Evolutionary conservation across 1,140 invertebrate genomes (phyloP).

Genomic region (Apis dorsata): DNA sequence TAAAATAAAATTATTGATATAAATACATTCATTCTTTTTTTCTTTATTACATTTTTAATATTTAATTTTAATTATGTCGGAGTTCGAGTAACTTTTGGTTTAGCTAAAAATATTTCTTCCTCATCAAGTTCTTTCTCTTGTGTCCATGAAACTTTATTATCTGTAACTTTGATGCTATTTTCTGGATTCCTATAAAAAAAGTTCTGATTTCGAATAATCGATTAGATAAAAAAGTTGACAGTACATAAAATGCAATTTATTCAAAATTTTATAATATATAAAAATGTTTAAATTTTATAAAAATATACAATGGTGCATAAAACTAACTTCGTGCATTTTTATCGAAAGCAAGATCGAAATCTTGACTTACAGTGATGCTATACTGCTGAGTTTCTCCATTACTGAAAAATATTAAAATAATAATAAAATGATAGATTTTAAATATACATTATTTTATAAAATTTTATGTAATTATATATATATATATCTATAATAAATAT

Average conservation of each 20-base stretch:
- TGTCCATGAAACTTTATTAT: slow-evolving; percentile 19
- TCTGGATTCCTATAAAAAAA: slow-evolving; percentile 49
- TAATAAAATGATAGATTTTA: background rate
- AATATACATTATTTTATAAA: background rate
- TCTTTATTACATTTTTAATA: background rate
- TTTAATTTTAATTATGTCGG: slow-evolving; percentile 52
- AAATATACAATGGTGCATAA: slow-evolving; percentile 19
- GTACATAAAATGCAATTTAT: slow-evolving; percentile 49
- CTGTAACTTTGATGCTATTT: background rate
- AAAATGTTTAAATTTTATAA: slow-evolving; percentile 11
- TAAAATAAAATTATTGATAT: slow-evolving; percentile 38
- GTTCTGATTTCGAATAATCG: background rate
- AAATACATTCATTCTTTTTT: background rate
- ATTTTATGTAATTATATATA: background rate
- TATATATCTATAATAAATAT: background rate
- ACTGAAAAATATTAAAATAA: slow-evolving; percentile 41
- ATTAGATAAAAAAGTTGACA: background rate
- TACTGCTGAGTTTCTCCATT: slow-evolving; percentile 64
- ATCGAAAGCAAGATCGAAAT: background rate
- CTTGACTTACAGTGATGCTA: slow-evolving; percentile 70
- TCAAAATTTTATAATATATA: slow-evolving; percentile 1
- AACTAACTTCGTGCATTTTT: slow-evolving; percentile 1
- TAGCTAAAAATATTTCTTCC: slow-evolving; percentile 69
- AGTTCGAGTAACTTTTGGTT: slow-evolving; percentile 70
- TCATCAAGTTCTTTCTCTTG: slow-evolving; percentile 26